Evolutionary conservation across 1,140 invertebrate species (phyloP).

Genomic region (Physella acuta): DNA sequence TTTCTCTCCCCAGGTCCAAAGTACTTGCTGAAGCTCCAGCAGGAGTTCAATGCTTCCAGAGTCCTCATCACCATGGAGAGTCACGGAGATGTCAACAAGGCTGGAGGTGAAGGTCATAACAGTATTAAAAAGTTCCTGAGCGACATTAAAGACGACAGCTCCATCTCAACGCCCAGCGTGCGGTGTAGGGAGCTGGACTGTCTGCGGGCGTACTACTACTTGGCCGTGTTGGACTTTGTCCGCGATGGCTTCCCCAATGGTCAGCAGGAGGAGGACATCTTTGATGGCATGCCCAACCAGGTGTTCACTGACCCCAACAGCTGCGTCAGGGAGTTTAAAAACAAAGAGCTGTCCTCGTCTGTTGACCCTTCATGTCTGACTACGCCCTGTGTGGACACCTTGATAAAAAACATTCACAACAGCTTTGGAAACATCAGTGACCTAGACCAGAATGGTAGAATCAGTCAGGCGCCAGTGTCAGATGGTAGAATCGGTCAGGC

Average conservation of each 20-base stretch:
- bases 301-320: not conserved
- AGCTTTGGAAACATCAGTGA: not conserved
- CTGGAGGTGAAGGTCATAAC: constrained; percentile 38
- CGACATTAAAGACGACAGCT: constrained; percentile 47
- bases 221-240: constrained; percentile 43
- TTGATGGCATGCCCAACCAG: constrained; percentile 18
- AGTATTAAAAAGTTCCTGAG: constrained; percentile 48
- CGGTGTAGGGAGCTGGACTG: constrained; percentile 52
- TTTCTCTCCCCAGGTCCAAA: constrained; percentile 45
- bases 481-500: not conserved
- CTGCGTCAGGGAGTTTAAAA: not conserved
- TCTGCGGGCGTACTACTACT: constrained; percentile 50
- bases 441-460: no score
- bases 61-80: constrained; percentile 52
- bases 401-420: not conserved
- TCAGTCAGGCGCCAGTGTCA: not conserved
- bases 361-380: not conserved
- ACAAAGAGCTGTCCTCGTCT: not conserved
- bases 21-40: constrained; percentile 53
- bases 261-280: constrained; percentile 14
- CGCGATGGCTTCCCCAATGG: constrained; percentile 7
- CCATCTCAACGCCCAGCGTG: constrained; percentile 38
- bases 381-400: not conserved
- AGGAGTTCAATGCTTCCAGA: constrained; percentile 49
- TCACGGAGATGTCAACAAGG: constrained; percentile 40